Evolutionary conservation across 2,888 invertebrate species (phyloP).

Genomic region (Morpho deidamia): DNA sequence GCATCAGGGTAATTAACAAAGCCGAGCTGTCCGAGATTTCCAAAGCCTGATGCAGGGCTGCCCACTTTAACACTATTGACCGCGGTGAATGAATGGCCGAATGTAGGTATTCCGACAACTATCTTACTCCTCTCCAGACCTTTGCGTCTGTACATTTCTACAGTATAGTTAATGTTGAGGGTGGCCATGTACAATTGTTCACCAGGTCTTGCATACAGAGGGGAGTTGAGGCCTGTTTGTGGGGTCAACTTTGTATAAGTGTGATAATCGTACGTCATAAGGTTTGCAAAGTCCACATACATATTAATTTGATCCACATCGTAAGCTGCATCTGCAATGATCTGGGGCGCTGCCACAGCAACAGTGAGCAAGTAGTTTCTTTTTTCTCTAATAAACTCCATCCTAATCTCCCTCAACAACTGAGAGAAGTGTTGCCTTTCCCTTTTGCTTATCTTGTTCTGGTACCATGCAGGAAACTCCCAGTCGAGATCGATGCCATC

Average conservation of each 20-base stretch:
- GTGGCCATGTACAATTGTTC: conserved; percentile 83
- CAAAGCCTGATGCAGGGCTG: conserved; percentile 85
- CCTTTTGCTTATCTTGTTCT: conserved; percentile 33
- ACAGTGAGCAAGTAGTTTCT: conserved; percentile 82
- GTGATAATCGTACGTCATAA: conserved; percentile 97
- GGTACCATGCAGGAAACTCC: conserved; percentile 86
- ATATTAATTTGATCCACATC: conserved; percentile 86
- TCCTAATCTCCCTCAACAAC: conserved; percentile 84
- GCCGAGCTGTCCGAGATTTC: conserved; percentile 82
- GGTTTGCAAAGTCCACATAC: conserved; percentile 90
- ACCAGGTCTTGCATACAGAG: conserved; percentile 80
- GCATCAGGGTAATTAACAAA: conserved; percentile 84
- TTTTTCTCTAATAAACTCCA: conserved; percentile 80
- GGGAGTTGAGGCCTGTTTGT: conserved; percentile 91
- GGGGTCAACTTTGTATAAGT: conserved; percentile 86
- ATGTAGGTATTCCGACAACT: conserved; percentile 91
- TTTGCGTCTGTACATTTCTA: conserved; percentile 84
- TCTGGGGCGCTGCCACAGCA: conserved; percentile 88
- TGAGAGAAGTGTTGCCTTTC: conserved; percentile 87
- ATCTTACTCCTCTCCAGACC: conserved; percentile 89
- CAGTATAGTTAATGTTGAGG: conserved; percentile 89
- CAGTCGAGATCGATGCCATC: conserved; percentile 90
- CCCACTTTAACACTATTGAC: conserved; percentile 84
- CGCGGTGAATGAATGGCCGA: conserved; percentile 88
- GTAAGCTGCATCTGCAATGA: conserved; percentile 87